Percentiles rank a stretch among this genome's conserved stretches.
Conservation (phyloP, 2,888 invertebrate species). For the Lottia scabra region DNA sequence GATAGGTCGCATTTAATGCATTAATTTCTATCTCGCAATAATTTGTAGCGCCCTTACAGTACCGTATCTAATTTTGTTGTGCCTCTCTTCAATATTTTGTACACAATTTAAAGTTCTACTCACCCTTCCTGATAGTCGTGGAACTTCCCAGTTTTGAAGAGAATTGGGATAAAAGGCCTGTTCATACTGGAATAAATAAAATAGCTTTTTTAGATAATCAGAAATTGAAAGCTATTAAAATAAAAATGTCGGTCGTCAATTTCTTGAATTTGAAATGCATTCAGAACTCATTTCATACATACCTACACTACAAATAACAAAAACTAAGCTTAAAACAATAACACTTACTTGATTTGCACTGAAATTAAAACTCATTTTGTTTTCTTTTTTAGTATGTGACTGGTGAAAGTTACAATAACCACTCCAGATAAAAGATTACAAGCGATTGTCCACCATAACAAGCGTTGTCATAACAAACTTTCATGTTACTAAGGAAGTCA, state of each 20-base stretch:
- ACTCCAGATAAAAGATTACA: not conserved
- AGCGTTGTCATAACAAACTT: constrained; percentile 35
- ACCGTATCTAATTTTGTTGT: too few relatives aligned
- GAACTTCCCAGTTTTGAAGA: constrained; percentile 66
- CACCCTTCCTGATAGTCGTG: constrained; percentile 54
- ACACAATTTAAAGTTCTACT: constrained; percentile 18
- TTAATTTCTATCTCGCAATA: too few relatives aligned
- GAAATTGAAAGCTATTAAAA: too few relatives aligned
- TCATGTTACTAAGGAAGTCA: constrained; percentile 35
- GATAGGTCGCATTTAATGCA: too few relatives aligned
- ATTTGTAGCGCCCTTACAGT: too few relatives aligned
- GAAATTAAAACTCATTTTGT: constrained; percentile 50
- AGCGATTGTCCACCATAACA: not conserved
- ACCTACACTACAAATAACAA: too few relatives aligned
- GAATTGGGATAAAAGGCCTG: constrained; percentile 59
- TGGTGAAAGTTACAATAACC: not conserved
- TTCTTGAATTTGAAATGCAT: too few relatives aligned
- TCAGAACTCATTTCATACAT: not conserved
- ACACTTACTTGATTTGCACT: constrained; percentile 60
- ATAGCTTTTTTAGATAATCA: not conserved
- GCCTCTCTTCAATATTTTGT: not conserved
- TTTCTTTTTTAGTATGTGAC: not conserved
- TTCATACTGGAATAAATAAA: constrained; percentile 66
- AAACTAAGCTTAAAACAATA: not conserved
- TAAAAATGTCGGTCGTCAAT: too few relatives aligned